Percentiles rank a stretch among this genome's conserved stretches.
These are phyloP conservation scores for Chrysocyon brachyurus DNA, from an alignment of 2,797 vertebrate species.

Conservation along the genomic window DNA sequence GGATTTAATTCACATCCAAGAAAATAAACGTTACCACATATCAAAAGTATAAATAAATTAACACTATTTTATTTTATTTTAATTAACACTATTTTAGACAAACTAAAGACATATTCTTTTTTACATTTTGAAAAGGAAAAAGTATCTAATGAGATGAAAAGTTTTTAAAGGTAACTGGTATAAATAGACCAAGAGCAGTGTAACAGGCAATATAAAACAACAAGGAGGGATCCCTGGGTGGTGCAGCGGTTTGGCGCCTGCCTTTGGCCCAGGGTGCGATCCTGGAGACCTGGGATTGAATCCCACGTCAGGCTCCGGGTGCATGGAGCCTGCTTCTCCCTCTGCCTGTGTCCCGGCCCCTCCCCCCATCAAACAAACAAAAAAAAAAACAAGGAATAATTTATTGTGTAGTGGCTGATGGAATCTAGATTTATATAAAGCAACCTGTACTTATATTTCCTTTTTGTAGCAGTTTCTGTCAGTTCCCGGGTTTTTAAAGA, in stretches of 20 bases:
- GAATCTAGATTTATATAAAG: conserved; percentile 2
- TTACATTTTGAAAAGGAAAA: conserved; percentile 41
- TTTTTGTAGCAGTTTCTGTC: conserved; percentile 1
- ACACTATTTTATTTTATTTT: background rate
- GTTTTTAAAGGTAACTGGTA: background rate
- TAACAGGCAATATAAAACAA: background rate
- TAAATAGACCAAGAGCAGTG: background rate
- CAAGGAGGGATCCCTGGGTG: background rate
- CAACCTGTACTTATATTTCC: background rate
- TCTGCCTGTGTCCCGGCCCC: too few species aligned
- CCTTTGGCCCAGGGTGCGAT: too few species aligned
- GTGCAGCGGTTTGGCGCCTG: too few species aligned
- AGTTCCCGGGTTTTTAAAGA: background rate
- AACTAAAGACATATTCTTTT: background rate
- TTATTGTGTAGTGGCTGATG: background rate
- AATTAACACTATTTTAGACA: conserved; percentile 1
- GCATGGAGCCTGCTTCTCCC: too few species aligned
- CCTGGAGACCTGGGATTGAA: too few species aligned
- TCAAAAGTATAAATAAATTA: background rate
- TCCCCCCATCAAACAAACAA: too few species aligned
- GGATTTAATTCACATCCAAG: background rate
- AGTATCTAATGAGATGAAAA: background rate
- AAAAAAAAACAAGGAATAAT: background rate
- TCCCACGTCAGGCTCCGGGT: too few species aligned
- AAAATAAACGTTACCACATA: background rate